phyloP scores from a whole-genome alignment of 2,888 invertebrate species.

The Ectropis crepuscularia region DNA sequence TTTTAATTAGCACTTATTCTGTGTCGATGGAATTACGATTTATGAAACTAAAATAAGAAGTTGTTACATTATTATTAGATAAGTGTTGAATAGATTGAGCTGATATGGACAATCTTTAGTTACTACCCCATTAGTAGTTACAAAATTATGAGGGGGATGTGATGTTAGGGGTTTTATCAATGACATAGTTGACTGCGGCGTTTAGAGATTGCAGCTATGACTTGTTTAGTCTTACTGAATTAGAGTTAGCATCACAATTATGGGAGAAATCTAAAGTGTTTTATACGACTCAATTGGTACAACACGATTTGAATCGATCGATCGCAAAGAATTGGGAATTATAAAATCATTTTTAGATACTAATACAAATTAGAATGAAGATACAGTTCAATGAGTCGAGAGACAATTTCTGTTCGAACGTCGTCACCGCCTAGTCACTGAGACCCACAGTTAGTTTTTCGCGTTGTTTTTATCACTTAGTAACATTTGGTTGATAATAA shows the following conservation, averaged over 20 bases:
- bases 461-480: constrained; percentile 73
- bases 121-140: constrained; percentile 81
- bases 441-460: constrained; percentile 77
- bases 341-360: constrained; percentile 69
- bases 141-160: constrained; percentile 81
- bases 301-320: constrained; percentile 52
- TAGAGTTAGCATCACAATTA: constrained; percentile 60
- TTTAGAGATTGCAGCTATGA: constrained; percentile 64
- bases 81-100: constrained; percentile 81
- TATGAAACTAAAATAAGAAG: constrained; percentile 82
- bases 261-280: constrained; percentile 67
- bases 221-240: constrained; percentile 56
- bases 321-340: constrained; percentile 65
- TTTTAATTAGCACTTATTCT: constrained; percentile 85
- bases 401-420: constrained; percentile 57
- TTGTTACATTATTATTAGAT: constrained; percentile 85
- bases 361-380: constrained; percentile 48
- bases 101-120: constrained; percentile 80
- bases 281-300: constrained; percentile 68
- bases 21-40: constrained; percentile 83
- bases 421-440: constrained; percentile 84
- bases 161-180: constrained; percentile 84
- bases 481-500: constrained; percentile 78
- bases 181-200: constrained; percentile 83
- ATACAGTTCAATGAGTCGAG: constrained; percentile 57